These are phyloP conservation scores for Caiman crocodilus DNA, from an alignment of 2,797 vertebrate genomes.

Conservation along the genomic window DNA sequence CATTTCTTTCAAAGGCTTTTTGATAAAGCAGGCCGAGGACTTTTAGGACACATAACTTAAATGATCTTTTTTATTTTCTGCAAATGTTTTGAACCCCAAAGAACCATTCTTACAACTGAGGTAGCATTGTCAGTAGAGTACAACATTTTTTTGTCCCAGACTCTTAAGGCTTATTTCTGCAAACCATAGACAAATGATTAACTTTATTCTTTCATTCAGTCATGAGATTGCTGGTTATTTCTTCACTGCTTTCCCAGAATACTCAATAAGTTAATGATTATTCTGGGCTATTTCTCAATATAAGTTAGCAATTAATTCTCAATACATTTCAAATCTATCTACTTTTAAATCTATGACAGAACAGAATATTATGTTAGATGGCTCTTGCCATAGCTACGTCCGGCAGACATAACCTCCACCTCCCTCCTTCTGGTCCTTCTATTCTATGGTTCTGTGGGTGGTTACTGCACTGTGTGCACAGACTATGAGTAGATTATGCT, in stretches of 20 bases:
- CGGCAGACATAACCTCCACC: not conserved
- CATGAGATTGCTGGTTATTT: not conserved
- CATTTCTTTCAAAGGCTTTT: not conserved
- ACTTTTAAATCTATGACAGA: not conserved
- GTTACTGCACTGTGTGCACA: too few relatives aligned
- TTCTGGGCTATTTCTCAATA: not conserved
- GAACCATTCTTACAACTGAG: not conserved
- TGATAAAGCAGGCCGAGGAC: conserved; percentile 2
- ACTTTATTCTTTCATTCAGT: not conserved
- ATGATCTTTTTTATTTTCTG: not conserved
- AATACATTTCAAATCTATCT: not conserved
- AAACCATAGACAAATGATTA: not conserved
- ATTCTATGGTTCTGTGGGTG: too few relatives aligned
- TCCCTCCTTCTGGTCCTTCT: too few relatives aligned
- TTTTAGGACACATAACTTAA: not conserved
- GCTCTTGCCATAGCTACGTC: accelerated
- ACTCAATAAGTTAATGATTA: not conserved
- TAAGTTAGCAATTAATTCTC: not conserved
- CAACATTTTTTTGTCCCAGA: not conserved
- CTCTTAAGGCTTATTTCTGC: not conserved
- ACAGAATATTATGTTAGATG: too few relatives aligned
- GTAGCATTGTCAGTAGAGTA: not conserved
- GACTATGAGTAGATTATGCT: too few relatives aligned
- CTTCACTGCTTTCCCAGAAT: not conserved
- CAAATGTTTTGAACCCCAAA: not conserved